Evolutionary conservation across 64 coral and sea anemone species (phyloP).

Genomic region (Montipora foliosa): DNA sequence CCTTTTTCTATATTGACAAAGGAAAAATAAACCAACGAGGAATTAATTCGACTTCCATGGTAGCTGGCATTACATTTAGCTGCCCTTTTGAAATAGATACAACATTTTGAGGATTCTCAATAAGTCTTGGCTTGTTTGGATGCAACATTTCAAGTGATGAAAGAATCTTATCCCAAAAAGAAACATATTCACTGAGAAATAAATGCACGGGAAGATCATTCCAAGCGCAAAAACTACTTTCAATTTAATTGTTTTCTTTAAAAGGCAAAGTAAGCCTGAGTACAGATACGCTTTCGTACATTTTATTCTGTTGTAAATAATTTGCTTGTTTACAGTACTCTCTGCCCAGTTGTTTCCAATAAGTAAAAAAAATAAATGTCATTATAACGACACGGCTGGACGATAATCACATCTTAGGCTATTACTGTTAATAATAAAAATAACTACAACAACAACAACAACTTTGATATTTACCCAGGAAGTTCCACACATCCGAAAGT

Average conservation of each 20-base stretch:
- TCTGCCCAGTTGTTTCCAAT: too few species aligned
- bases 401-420: not conserved
- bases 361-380: not conserved
- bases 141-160: not conserved
- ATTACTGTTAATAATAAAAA: too few species aligned
- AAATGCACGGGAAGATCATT: too few species aligned
- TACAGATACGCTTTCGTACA: not conserved
- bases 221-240: too few species aligned
- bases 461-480: too few species aligned
- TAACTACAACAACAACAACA: too few species aligned
- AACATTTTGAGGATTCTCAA: not conserved
- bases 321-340: not conserved
- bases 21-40: not conserved
- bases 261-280: too few species aligned
- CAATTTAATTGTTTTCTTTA: too few species aligned
- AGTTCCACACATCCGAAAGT: too few species aligned
- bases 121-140: not conserved
- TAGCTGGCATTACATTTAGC: not conserved
- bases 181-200: too few species aligned
- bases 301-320: not conserved
- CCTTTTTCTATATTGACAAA: slow-evolving; percentile 24
- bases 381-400: not conserved
- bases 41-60: too few species aligned
- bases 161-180: too few species aligned
- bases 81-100: not conserved